Evolutionary conservation across 2,888 invertebrate species (phyloP), one percentile per base, ranked within the genome.

Genomic region (Geophilus truncorum): DNA sequence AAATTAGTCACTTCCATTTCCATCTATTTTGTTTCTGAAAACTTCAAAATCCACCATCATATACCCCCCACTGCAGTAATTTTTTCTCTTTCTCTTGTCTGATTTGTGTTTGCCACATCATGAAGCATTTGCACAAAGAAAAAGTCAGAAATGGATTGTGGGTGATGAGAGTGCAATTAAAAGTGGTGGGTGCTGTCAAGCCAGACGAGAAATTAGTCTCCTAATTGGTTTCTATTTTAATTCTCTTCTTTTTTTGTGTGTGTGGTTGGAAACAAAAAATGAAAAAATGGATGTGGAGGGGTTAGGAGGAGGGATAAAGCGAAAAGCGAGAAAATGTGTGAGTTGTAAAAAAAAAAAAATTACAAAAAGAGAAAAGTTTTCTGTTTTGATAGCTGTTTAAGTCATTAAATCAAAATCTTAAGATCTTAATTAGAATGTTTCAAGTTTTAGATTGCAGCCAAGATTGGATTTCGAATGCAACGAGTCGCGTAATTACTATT

Each of bases 151-250:
- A 62, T 25, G 62, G 62, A 62, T 62, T 62, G 62, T 62, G 62
- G 62, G 62, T 62, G 62, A 62, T 62, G 62, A 62, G 62, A 62
- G 28, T 62, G 62, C 62, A 62, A 62, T 62, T 62, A 62, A 62
- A 62, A 62, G 62, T 62, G 62, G 62, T 62, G 62, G n/a, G 23
- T 62, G 62, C 62, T 62, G 62, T 62, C 62, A 62, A 62, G 62
- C 62, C 62, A 62, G 12, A 62, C 62, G 62, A 62, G 62, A 62
- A 62, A 62, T 62, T 62, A 62, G 62, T 62, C 62, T 62, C 62
- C 62, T 62, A 62, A 62, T 62, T 62, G 62, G 62, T 28, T 62
- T 62, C 62, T 25, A 62, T 62, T 62, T 62, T 62, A 23, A 62
- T 62, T 62, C 62, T 62, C 12, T 62, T n/a, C 18, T n/a, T 28